Conservation (phyloP, 2,888 invertebrate genomes). For the Metopia argyrocephala region DNA sequence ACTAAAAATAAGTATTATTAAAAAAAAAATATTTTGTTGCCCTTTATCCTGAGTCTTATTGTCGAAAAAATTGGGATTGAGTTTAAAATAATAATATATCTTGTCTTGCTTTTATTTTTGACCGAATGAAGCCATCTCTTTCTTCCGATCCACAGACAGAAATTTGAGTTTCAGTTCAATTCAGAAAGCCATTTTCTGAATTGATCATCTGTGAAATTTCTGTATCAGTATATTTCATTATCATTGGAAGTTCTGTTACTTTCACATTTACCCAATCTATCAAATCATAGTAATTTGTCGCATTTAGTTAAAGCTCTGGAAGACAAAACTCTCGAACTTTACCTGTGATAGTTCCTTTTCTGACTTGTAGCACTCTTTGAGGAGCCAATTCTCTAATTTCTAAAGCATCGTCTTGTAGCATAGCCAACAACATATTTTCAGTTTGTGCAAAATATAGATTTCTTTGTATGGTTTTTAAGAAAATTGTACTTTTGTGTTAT, state of each 20-base stretch:
- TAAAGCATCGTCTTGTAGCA: constrained; percentile 25
- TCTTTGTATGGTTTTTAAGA: too few species aligned
- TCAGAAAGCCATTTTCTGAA: constrained; percentile 4
- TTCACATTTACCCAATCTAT: constrained; percentile 46
- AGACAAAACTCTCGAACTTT: constrained; percentile 10
- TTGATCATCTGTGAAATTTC: constrained; percentile 21
- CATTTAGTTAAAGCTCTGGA: constrained; percentile 33
- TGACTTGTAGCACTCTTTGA: neutral
- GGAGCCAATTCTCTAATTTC: too few species aligned
- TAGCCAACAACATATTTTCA: constrained; percentile 49
- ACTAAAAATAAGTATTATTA: too few species aligned
- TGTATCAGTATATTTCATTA: constrained; percentile 12
- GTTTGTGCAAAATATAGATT: too few species aligned
- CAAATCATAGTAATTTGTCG: constrained; percentile 47
- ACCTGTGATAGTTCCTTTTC: neutral
- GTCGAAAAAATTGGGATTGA: too few species aligned
- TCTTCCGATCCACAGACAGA: constrained; percentile 40
- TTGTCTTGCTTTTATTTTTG: constrained; percentile 24
- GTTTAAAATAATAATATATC: too few species aligned
- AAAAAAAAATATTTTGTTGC: too few species aligned
- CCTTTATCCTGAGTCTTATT: too few species aligned
- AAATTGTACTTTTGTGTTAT: too few species aligned
- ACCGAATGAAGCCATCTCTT: constrained; percentile 46
- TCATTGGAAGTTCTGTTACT: constrained; percentile 27
- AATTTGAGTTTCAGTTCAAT: constrained; percentile 40